A percentile compares a stretch with the other conserved stretches of the same genome.
Evolutionary conservation across 2,797 vertebrate genomes (phyloP).

Genomic region (Molossus molossus): DNA sequence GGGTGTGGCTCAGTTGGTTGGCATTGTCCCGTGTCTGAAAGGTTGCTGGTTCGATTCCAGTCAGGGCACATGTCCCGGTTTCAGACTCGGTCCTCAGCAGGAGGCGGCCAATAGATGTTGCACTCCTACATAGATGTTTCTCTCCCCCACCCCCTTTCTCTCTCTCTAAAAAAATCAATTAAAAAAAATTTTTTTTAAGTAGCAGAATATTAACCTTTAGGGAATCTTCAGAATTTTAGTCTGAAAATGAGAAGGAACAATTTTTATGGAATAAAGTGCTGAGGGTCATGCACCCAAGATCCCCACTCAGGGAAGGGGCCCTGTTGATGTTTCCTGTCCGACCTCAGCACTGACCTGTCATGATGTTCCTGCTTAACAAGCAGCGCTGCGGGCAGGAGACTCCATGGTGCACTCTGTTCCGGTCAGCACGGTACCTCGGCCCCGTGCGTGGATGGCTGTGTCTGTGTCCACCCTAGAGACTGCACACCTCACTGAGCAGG

Average conservation of each 20-base stretch:
- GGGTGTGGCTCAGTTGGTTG: too few relatives aligned
- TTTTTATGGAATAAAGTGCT: background rate
- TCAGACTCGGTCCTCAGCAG: too few relatives aligned
- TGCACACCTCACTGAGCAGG: background rate
- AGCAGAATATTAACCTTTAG: background rate
- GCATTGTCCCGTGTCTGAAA: too few relatives aligned
- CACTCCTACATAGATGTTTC: too few relatives aligned
- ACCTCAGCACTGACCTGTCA: background rate
- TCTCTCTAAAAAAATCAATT: too few relatives aligned
- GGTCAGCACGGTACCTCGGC: background rate
- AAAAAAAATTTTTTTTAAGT: background rate
- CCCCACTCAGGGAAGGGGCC: background rate
- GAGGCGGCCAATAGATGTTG: too few relatives aligned
- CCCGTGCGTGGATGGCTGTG: background rate
- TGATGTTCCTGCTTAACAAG: too few relatives aligned
- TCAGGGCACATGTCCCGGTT: too few relatives aligned
- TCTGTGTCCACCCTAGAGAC: background rate
- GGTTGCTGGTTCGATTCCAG: too few relatives aligned
- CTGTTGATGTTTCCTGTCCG: background rate
- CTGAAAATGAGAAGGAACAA: slow-evolving; percentile 76
- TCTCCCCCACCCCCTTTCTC: too few relatives aligned
- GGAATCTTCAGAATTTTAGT: slow-evolving; percentile 61
- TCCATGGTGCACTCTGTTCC: background rate
- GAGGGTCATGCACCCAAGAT: background rate
- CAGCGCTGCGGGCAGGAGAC: background rate